phyloP scores from a whole-genome alignment of 2,888 invertebrate genomes.

The Synanthedon vespiformis region DNA sequence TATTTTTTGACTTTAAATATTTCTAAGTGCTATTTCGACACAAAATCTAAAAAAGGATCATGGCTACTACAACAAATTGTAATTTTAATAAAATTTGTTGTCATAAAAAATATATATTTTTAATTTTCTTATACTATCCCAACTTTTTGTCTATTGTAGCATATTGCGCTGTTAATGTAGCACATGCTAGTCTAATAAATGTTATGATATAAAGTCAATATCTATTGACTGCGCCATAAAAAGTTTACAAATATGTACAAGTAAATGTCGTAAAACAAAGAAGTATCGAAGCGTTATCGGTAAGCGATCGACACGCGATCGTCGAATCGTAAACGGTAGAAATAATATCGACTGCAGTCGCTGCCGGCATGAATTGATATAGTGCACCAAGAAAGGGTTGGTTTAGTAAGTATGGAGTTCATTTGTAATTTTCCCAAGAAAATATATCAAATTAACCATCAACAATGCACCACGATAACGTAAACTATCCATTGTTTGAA shows the following conservation, averaged over 20 bases:
- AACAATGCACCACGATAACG: background rate
- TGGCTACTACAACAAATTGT: no score
- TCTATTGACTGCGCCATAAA: no score
- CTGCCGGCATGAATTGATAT: conserved; percentile 26
- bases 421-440: background rate
- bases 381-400: conserved; percentile 9
- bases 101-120: no score
- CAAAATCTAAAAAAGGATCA: no score
- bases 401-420: conserved; percentile 5
- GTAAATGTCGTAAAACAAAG: background rate
- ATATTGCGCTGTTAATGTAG: no score
- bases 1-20: no score
- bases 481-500: background rate
- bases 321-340: conserved; percentile 4
- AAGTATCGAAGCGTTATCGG: conserved; percentile 5
- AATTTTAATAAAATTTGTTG: no score
- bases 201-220: no score
- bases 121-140: no score
- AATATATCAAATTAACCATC: conserved; percentile 3
- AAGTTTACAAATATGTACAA: background rate
- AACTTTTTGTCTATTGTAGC: no score
- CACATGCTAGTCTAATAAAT: no score
- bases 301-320: conserved; percentile 18
- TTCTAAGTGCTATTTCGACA: no score
- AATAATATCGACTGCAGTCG: conserved; percentile 25